phyloP scores from a whole-genome alignment of 2,888 invertebrate species.

The Lasioglossum lativentre region DNA sequence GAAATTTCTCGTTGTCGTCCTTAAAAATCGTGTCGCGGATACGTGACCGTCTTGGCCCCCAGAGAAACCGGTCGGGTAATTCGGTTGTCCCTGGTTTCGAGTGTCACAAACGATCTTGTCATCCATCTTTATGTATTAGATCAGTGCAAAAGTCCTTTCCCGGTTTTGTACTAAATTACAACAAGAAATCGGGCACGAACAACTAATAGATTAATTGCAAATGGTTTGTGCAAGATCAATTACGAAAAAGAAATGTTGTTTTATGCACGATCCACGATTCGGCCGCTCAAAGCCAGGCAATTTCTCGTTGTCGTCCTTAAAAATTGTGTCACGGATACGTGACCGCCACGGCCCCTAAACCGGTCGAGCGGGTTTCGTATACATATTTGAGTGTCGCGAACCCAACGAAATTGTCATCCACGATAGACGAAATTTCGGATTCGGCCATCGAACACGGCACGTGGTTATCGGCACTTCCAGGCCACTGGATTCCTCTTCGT shows the following conservation, averaged over 20 bases:
- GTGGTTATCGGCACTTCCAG: constrained; percentile 77
- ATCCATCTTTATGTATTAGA: not conserved
- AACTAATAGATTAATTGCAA: no score
- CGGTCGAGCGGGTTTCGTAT: not conserved
- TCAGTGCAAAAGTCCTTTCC: no score
- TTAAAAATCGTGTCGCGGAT: constrained; percentile 28
- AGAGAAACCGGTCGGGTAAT: not conserved
- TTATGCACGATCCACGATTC: constrained; percentile 15
- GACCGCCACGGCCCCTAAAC: constrained; percentile 23
- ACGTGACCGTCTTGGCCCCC: constrained; percentile 57
- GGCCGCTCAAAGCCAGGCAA: constrained; percentile 22
- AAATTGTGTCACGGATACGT: constrained; percentile 49
- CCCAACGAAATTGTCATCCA: constrained; percentile 49
- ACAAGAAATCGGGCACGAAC: no score
- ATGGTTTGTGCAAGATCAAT: no score
- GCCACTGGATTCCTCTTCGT: constrained; percentile 57
- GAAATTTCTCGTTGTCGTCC: constrained; percentile 47
- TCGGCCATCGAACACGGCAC: constrained; percentile 71
- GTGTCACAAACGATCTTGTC: not conserved
- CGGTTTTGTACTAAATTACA: no score
- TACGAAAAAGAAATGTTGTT: no score
- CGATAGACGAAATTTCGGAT: constrained; percentile 63
- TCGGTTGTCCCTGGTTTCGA: not conserved
- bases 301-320: constrained; percentile 45
- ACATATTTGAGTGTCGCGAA: constrained; percentile 8